Evolutionary conservation across 1,140 invertebrate genomes (phyloP), one percentile per base, ranked within the genome.

Genomic region (Orchestia grillus): DNA sequence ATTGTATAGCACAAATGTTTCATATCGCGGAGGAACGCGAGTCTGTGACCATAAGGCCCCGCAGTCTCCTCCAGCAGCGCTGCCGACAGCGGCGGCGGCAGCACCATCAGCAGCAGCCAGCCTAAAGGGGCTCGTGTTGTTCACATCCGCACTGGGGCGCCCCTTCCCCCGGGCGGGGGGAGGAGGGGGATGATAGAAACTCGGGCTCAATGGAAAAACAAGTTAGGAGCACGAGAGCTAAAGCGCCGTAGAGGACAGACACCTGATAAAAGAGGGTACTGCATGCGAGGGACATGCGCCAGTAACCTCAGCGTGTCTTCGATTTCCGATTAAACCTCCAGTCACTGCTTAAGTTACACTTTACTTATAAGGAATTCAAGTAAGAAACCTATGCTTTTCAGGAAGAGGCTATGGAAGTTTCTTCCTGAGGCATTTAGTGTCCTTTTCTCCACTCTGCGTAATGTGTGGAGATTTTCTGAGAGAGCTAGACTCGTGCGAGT

Each of bases 121-220:
- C 88, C 88, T 91, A 91, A 91, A 91, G 88, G 88, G 88, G 88
- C 88, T 91, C 88, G 88, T 91, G 88, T 91, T 91, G 88, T 91
- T 91, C 88, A 91, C 88, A 91, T 91, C 88, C 88, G 88, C 44
- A 91, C 88, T 42, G 88, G 88, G 88, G 88, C 41, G 44, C 41
- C 88, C 41, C 88, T 91, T 91, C 88, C 88, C 88, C 41, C 41
- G 88, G 88, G 88, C 15, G 44, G 41, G 88, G 15, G 88, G 41
- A 3, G 88, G 28, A 42, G 36, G 41, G 88, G 41, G 41, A 43
- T 91, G 88, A 91, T 91, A 91, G 88, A 91, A 91, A 91, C 88
- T 91, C 88, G 88, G 88, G 44, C 88, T 91, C 88, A 91, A 91
- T 91, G 88, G 88, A 91, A 91, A 91, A 91, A 91, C 88, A 91